Percentiles rank a stretch among this genome's conserved stretches.
These are phyloP conservation scores for Graptemys geographica DNA, from an alignment of 2,797 vertebrate genomes.

Conservation along the genomic window DNA sequence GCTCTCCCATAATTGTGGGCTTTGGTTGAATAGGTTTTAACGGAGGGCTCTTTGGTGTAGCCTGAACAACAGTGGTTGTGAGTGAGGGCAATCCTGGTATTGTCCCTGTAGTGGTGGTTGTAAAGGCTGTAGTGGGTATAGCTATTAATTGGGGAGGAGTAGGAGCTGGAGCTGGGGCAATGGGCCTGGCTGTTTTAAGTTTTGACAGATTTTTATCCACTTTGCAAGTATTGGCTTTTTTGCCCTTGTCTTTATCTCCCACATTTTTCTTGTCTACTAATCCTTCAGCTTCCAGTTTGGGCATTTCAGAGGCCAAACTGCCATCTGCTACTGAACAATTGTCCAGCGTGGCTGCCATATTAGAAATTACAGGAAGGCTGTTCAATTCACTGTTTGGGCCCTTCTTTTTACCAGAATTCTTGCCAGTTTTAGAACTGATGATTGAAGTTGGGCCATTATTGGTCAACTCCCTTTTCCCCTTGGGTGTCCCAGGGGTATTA, in stretches of 20 bases:
- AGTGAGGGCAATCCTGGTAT: constrained; percentile 88
- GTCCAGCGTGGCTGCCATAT: constrained; percentile 94
- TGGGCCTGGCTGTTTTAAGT: constrained; percentile 91
- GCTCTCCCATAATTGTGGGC: constrained; percentile 93
- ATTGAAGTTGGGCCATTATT: constrained; percentile 87
- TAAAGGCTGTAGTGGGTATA: constrained; percentile 91
- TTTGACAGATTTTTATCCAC: constrained; percentile 94
- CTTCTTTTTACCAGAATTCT: constrained; percentile 93
- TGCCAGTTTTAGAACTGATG: constrained; percentile 87
- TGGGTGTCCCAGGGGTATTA: constrained; percentile 90
- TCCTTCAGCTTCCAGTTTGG: constrained; percentile 96
- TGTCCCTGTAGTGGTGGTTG: constrained; percentile 85
- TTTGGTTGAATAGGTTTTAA: constrained; percentile 99
- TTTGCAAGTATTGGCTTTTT: constrained; percentile 91
- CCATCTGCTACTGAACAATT: constrained; percentile 90
- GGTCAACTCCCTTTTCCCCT: constrained; percentile 90
- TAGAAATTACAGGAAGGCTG: constrained; percentile 95
- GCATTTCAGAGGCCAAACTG: constrained; percentile 92
- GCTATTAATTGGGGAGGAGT: constrained; percentile 97
- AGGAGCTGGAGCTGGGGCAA: constrained; percentile 92
- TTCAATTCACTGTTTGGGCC: constrained; percentile 89
- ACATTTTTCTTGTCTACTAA: constrained; percentile 92
- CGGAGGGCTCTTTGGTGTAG: constrained; percentile 92
- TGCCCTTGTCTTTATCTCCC: constrained; percentile 87
- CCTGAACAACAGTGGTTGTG: constrained; percentile 89